Evolutionary conservation across 2,888 invertebrate species (phyloP).

Genomic region (Drosophila pseudotakahashii): DNA sequence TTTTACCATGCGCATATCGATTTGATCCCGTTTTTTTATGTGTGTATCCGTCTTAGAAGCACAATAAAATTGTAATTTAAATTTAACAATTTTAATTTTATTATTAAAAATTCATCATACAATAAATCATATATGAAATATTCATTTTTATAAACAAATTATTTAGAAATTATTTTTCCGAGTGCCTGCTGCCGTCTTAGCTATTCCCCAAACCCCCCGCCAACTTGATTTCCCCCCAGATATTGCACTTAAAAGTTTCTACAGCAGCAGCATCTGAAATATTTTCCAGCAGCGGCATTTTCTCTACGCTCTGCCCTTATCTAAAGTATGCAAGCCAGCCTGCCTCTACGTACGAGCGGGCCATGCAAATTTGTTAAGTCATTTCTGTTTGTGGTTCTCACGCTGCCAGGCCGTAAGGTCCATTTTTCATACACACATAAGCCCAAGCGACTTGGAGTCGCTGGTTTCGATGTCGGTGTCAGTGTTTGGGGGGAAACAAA

Average conservation of each 20-base stretch:
- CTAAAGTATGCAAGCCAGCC: constrained; percentile 61
- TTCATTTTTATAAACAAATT: too few species aligned
- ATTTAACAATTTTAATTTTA: too few species aligned
- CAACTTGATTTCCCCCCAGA: constrained; percentile 70
- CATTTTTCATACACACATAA: constrained; percentile 48
- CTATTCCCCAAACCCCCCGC: constrained; percentile 48
- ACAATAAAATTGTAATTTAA: too few species aligned
- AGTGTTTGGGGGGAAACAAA: constrained; percentile 17
- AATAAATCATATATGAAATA: not conserved
- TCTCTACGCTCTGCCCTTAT: constrained; percentile 73
- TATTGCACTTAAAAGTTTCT: constrained; percentile 72
- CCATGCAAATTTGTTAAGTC: constrained; percentile 78
- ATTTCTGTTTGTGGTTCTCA: constrained; percentile 78
- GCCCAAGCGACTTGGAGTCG: constrained; percentile 14
- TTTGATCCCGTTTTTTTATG: too few species aligned
- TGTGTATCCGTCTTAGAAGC: too few species aligned
- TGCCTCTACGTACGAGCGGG: constrained; percentile 18
- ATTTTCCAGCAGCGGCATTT: constrained; percentile 68
- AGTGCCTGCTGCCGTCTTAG: constrained; percentile 1
- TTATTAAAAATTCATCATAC: too few species aligned
- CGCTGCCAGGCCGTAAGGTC: constrained; percentile 64
- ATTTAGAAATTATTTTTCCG: not conserved
- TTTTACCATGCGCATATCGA: too few species aligned
- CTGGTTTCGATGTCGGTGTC: constrained; percentile 38
- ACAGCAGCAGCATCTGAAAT: constrained; percentile 67